Conservation (phyloP, 1,140 invertebrate species). For the Bombus superbus region DNA sequence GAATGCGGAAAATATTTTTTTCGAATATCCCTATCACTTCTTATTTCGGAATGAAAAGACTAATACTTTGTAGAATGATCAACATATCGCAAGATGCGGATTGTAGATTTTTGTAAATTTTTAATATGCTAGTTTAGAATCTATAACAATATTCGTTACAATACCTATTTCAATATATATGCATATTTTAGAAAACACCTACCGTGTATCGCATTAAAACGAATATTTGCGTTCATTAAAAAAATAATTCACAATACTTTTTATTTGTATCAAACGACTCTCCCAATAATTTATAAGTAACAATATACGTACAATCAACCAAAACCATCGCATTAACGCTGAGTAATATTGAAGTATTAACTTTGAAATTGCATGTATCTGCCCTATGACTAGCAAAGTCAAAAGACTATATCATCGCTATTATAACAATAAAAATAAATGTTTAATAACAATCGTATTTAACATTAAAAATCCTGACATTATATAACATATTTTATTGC, state of each 20-base stretch:
- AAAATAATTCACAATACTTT: neutral
- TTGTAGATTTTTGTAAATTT: neutral
- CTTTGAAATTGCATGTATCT: neutral
- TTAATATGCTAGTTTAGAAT: neutral
- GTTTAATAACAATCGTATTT: neutral
- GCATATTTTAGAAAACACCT: neutral
- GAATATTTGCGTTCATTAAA: neutral
- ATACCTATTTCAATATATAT: neutral
- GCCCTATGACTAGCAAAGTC: neutral
- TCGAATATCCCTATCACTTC: neutral
- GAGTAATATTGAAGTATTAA: neutral
- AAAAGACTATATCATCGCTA: neutral
- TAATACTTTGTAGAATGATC: too few species aligned
- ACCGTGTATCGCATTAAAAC: too few species aligned
- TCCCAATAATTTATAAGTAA: neutral
- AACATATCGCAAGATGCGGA: too few species aligned
- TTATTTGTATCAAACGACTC: neutral
- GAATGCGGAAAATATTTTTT: neutral
- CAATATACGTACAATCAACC: neutral
- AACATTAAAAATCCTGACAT: neutral
- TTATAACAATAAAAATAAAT: neutral
- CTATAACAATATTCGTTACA: neutral
- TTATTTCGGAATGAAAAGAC: too few species aligned
- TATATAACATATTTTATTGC: neutral
- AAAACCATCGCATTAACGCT: neutral